Conservation (phyloP, 2,113 vertebrate genomes). For the Podarcis raffonei region DNA sequence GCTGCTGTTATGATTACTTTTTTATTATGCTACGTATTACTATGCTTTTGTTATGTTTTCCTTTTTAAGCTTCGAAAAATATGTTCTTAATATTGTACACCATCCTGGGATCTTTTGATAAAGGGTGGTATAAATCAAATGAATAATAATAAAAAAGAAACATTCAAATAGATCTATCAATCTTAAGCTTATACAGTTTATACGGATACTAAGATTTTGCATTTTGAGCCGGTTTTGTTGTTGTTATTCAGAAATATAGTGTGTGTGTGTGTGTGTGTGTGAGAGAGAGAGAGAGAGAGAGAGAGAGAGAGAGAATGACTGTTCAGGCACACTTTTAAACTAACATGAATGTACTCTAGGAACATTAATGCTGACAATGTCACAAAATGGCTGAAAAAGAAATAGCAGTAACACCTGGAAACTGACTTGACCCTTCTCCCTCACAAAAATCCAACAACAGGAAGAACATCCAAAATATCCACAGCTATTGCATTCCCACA, state of each 20-base stretch:
- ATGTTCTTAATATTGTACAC: no score
- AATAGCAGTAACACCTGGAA: slow-evolving; percentile 13
- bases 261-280: neutral
- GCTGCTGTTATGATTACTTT: no score
- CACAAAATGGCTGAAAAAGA: neutral
- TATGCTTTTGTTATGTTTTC: no score
- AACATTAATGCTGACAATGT: slow-evolving; percentile 26
- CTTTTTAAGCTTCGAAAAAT: no score
- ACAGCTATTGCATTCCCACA: slow-evolving; percentile 10
- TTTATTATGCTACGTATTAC: no score
- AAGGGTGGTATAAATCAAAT: no score
- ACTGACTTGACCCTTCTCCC: neutral
- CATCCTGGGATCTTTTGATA: no score
- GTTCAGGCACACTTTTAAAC: neutral
- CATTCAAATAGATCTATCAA: neutral
- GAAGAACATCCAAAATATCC: slow-evolving; percentile 13
- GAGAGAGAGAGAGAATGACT: no score
- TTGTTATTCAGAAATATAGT: neutral
- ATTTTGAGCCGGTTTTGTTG: neutral
- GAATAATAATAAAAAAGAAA: neutral
- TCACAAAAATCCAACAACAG: neutral
- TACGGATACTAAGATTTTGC: neutral
- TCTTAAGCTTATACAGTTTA: neutral
- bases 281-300: no score
- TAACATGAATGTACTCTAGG: neutral